Evolutionary conservation across 2,797 vertebrate species (phyloP).

Genomic region (Bucorvus abyssinicus): DNA sequence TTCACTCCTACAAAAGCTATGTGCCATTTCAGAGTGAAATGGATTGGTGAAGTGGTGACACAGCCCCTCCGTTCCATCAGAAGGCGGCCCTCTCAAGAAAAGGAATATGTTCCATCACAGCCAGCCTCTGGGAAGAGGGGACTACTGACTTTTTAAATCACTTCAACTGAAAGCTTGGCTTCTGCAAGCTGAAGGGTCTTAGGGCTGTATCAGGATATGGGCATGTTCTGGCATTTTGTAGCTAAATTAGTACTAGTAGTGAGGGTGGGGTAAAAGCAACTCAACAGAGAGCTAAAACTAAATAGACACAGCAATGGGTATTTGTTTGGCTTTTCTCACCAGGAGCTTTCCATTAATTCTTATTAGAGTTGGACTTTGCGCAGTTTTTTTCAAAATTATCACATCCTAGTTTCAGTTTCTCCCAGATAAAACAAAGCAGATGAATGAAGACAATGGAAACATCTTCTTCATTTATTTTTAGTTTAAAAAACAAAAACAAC

Average conservation of each 20-base stretch:
- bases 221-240: not conserved
- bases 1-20: not conserved
- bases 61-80: not conserved
- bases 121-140: not conserved
- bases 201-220: not conserved
- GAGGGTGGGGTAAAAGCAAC: not conserved
- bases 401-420: not conserved
- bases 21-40: not conserved
- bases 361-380: not conserved
- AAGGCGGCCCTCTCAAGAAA: not conserved
- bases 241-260: not conserved
- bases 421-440: not conserved
- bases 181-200: not conserved
- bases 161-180: not conserved
- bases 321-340: not conserved
- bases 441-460: not conserved
- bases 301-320: not conserved
- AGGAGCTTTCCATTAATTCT: not conserved
- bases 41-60: not conserved
- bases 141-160: not conserved
- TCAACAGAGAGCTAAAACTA: not conserved
- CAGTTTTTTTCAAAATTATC: not conserved
- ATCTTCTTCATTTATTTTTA: not conserved
- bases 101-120: not conserved
- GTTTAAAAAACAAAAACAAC: not conserved